These are phyloP conservation scores for Tyto alba DNA, from an alignment of 2,113 vertebrate species.

Conservation along the genomic window DNA sequence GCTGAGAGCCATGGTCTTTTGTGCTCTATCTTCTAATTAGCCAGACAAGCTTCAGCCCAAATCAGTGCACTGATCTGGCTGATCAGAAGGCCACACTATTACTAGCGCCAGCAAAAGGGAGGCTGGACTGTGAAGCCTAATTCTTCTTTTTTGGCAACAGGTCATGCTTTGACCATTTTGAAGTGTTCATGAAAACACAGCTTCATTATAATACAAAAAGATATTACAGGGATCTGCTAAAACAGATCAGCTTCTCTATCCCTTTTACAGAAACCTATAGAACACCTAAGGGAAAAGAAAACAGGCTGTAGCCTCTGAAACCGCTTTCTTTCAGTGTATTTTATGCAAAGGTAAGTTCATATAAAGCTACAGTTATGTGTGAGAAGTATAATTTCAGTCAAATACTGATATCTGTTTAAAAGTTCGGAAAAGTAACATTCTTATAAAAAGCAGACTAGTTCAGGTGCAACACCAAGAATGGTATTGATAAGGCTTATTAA, in stretches of 20 bases:
- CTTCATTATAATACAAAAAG: neutral
- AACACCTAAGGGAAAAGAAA: neutral
- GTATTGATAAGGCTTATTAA: neutral
- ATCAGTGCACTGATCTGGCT: neutral
- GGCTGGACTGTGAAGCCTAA: neutral
- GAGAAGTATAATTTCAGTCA: neutral
- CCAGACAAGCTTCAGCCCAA: neutral
- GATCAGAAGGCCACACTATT: neutral
- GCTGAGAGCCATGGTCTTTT: neutral
- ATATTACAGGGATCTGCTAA: neutral
- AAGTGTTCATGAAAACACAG: neutral
- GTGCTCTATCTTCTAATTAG: neutral
- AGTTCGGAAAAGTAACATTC: neutral
- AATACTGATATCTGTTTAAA: neutral
- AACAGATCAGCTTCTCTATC: neutral
- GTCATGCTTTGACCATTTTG: neutral
- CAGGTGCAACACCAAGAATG: neutral
- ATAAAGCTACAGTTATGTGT: neutral
- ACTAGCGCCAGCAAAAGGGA: neutral
- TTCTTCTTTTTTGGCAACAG: neutral
- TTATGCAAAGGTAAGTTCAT: neutral
- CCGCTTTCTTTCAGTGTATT: neutral
- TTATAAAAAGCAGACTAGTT: neutral
- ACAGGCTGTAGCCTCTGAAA: neutral
- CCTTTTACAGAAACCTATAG: neutral